Conservation (phyloP, 2,113 vertebrate species). For the Centrocercus urophasianus region DNA sequence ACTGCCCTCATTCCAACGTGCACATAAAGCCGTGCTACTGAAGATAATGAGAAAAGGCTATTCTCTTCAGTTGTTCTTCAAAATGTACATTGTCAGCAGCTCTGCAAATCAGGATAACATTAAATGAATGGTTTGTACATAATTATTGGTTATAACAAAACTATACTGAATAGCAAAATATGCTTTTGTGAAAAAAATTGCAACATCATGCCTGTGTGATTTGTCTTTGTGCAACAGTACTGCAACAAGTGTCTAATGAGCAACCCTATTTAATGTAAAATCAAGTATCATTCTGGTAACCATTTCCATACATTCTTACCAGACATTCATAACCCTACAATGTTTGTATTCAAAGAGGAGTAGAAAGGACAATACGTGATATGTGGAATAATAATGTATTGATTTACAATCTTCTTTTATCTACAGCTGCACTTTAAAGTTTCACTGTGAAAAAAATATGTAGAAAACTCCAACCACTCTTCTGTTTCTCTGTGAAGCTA, state of each 20-base stretch:
- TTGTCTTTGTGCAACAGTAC: not conserved
- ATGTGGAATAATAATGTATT: not conserved
- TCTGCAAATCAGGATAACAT: not conserved
- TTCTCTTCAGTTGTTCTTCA: not conserved
- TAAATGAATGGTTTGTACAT: not conserved
- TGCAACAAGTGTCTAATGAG: not conserved
- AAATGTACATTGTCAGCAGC: not conserved
- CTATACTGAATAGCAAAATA: not conserved
- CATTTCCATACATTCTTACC: not conserved
- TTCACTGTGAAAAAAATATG: not conserved
- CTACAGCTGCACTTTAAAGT: not conserved
- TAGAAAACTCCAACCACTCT: not conserved
- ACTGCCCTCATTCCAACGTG: not conserved
- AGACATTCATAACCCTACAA: not conserved
- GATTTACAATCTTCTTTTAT: not conserved
- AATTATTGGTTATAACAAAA: not conserved
- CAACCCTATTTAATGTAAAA: not conserved
- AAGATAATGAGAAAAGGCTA: not conserved
- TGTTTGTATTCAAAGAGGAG: not conserved
- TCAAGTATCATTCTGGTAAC: not conserved
- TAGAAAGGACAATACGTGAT: not conserved
- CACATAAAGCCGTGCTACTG: not conserved
- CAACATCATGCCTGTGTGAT: not conserved
- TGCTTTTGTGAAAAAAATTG: not conserved
- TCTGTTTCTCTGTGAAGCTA: not conserved